These are phyloP conservation scores for Saccostrea cuccullata DNA, from an alignment of 1,140 invertebrate genomes.

Conservation along the genomic window DNA sequence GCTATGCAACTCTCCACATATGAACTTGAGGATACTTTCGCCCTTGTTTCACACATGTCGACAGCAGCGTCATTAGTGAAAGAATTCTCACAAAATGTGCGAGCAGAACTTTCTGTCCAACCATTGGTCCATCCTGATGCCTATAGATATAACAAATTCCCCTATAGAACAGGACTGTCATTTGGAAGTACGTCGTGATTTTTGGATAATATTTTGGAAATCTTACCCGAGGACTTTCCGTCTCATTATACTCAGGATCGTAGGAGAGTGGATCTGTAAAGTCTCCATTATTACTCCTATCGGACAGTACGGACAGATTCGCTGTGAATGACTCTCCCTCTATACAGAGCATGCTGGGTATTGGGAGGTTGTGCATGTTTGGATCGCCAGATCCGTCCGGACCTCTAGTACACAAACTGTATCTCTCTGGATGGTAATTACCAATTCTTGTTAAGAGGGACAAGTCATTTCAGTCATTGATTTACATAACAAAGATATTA, in stretches of 20 bases:
- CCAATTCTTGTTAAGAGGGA: not conserved
- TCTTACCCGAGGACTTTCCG: not conserved
- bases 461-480: not conserved
- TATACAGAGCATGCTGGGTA: not conserved
- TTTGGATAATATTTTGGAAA: no score
- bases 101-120: not conserved
- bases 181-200: no score
- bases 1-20: not conserved
- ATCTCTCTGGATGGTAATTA: not conserved
- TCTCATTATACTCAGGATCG: not conserved
- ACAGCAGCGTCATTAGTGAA: not conserved
- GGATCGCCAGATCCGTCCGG: not conserved
- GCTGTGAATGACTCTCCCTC: not conserved
- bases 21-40: not conserved
- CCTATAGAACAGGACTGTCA: no score
- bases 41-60: not conserved
- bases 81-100: not conserved
- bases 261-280: not conserved
- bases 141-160: not conserved
- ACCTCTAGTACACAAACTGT: not conserved
- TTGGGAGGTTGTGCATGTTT: not conserved
- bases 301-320: not conserved
- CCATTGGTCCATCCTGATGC: not conserved
- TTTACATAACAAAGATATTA: not conserved
- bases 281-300: not conserved